These are phyloP conservation scores for Elgonia sp. DNA, from an alignment of 2,888 invertebrate genomes.

Conservation along the genomic window DNA sequence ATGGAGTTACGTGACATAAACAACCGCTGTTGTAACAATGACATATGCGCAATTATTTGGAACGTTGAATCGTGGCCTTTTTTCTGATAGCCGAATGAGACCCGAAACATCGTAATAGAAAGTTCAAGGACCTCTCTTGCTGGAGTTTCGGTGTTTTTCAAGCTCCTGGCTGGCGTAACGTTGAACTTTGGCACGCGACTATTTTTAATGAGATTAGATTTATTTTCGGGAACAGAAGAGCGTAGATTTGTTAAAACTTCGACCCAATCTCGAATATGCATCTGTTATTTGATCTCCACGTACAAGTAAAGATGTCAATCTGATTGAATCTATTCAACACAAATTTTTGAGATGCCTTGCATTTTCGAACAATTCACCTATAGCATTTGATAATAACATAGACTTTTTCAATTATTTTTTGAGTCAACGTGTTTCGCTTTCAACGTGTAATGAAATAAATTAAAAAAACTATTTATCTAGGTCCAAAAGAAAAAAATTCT, in stretches of 20 bases:
- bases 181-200: constrained; percentile 29
- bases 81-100: not conserved
- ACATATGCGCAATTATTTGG: constrained; percentile 21
- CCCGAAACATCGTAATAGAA: constrained; percentile 6
- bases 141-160: not conserved
- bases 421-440: too few species aligned
- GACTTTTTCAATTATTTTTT: too few species aligned
- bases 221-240: not conserved
- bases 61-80: constrained; percentile 3
- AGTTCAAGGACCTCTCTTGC: constrained; percentile 41
- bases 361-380: too few species aligned
- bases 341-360: too few species aligned
- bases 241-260: not conserved
- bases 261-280: too few species aligned
- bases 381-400: too few species aligned
- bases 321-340: too few species aligned
- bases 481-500: too few species aligned
- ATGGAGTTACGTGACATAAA: constrained; percentile 34
- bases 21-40: constrained; percentile 11
- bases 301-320: too few species aligned
- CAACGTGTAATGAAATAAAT: too few species aligned
- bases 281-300: too few species aligned
- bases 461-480: too few species aligned
- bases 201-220: constrained; percentile 26
- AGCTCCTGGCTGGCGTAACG: not conserved